Evolutionary conservation across 2,888 invertebrate genomes (phyloP).

Genomic region (Imbricaverruca yamaguchii): DNA sequence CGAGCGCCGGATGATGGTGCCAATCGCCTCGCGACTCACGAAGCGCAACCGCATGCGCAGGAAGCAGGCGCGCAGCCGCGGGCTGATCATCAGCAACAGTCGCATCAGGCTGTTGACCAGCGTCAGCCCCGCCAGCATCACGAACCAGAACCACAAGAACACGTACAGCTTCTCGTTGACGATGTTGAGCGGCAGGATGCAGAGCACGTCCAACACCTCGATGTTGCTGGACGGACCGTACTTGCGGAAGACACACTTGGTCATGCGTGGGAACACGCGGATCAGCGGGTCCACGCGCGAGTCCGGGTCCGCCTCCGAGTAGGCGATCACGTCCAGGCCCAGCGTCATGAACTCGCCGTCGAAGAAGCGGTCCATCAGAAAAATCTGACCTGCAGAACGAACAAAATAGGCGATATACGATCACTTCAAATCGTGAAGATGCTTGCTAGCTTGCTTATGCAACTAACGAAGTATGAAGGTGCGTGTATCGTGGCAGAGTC

Average conservation of each 20-base stretch:
- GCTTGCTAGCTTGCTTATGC: too few species aligned
- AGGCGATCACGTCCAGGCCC: constrained; percentile 80
- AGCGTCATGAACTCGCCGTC: constrained; percentile 89
- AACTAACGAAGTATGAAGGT: too few species aligned
- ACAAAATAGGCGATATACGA: too few species aligned
- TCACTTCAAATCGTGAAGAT: too few species aligned
- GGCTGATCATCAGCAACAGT: constrained; percentile 75
- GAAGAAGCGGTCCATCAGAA: constrained; percentile 89
- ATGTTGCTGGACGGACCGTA: constrained; percentile 86
- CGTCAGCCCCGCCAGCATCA: constrained; percentile 73
- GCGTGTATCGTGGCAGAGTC: too few species aligned
- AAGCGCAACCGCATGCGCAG: constrained; percentile 79
- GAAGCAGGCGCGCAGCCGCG: constrained; percentile 85
- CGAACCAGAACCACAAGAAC: constrained; percentile 86
- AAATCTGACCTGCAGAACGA: constrained; percentile 74
- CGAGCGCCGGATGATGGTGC: constrained; percentile 80
- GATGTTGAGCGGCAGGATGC: constrained; percentile 84
- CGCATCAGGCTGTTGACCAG: constrained; percentile 72
- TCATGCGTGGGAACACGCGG: constrained; percentile 88
- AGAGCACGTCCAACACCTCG: constrained; percentile 64
- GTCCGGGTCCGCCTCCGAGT: constrained; percentile 87
- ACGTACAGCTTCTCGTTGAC: constrained; percentile 90
- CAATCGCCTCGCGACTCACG: constrained; percentile 79
- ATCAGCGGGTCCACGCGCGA: constrained; percentile 89
- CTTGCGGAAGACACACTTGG: constrained; percentile 90